Conservation (phyloP, 2,888 invertebrate genomes). For the Agapostemon virescens region DNA sequence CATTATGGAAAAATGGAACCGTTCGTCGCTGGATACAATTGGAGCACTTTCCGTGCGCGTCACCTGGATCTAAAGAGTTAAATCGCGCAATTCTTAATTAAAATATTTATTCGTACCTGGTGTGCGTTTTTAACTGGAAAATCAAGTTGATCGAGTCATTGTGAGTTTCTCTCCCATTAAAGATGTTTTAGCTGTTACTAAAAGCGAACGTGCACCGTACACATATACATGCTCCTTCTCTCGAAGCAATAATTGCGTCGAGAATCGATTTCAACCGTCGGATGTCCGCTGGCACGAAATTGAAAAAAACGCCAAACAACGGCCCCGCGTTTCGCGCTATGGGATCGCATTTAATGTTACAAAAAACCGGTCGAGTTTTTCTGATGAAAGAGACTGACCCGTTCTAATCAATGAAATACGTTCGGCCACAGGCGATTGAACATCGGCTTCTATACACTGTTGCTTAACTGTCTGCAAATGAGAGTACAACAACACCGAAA, state of each 20-base stretch:
- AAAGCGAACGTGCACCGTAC: background rate
- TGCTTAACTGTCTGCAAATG: slow-evolving; percentile 28
- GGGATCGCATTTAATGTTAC: slow-evolving; percentile 42
- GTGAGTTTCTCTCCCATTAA: background rate
- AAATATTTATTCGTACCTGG: background rate
- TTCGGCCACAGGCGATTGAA: slow-evolving; percentile 42
- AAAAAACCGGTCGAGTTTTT: slow-evolving; percentile 23
- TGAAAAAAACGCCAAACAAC: slow-evolving; percentile 38
- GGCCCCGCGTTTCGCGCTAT: slow-evolving; percentile 22
- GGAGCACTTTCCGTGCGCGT: too few species aligned
- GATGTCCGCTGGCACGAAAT: slow-evolving; percentile 26
- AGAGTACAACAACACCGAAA: slow-evolving; percentile 1
- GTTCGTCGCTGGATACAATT: background rate
- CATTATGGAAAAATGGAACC: background rate
- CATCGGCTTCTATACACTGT: slow-evolving; percentile 35
- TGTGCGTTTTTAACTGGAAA: background rate
- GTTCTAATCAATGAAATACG: slow-evolving; percentile 55
- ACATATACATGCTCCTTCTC: background rate
- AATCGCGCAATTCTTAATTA: background rate
- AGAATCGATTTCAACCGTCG: slow-evolving; percentile 23
- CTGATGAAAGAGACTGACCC: slow-evolving; percentile 40
- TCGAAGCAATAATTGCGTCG: slow-evolving; percentile 18
- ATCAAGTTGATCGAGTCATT: background rate
- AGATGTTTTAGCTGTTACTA: background rate
- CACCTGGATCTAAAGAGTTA: background rate